Conservation (phyloP, 2,888 invertebrate species). For the Miltochrista miniata region DNA sequence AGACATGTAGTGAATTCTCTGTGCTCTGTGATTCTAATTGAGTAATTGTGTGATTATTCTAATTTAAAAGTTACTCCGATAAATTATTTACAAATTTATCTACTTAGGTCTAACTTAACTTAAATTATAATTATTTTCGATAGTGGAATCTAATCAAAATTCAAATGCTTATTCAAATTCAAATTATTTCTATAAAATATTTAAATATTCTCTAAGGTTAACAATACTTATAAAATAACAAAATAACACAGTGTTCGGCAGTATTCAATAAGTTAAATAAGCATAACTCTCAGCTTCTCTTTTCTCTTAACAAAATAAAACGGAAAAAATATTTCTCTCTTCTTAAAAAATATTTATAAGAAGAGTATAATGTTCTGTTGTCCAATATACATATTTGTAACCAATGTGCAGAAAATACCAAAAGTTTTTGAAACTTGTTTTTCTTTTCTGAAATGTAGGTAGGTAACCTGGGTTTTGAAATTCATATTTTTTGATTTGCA, state of each 20-base stretch:
- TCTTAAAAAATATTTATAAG: too few species aligned
- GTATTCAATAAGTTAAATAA: background rate
- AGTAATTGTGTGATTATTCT: too few species aligned
- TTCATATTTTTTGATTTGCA: background rate
- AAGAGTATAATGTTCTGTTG: too few species aligned
- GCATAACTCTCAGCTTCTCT: background rate
- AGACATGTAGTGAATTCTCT: background rate
- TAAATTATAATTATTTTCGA: slow-evolving; percentile 40
- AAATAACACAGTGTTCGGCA: background rate
- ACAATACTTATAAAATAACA: background rate
- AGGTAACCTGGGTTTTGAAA: too few species aligned
- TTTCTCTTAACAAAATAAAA: background rate
- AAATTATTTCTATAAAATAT: too few species aligned
- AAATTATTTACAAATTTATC: slow-evolving; percentile 29
- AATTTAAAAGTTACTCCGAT: background rate
- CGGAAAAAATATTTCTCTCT: too few species aligned
- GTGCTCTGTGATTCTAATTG: too few species aligned
- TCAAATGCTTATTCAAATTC: too few species aligned
- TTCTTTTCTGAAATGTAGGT: too few species aligned
- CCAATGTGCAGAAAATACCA: too few species aligned
- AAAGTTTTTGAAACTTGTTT: too few species aligned
- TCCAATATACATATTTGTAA: too few species aligned
- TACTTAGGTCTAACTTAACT: slow-evolving; percentile 23
- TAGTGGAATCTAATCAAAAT: slow-evolving; percentile 51
- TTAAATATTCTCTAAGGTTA: background rate